Conservation (phyloP, 2,113 vertebrate species). For the Onychostoma macrolepis region DNA sequence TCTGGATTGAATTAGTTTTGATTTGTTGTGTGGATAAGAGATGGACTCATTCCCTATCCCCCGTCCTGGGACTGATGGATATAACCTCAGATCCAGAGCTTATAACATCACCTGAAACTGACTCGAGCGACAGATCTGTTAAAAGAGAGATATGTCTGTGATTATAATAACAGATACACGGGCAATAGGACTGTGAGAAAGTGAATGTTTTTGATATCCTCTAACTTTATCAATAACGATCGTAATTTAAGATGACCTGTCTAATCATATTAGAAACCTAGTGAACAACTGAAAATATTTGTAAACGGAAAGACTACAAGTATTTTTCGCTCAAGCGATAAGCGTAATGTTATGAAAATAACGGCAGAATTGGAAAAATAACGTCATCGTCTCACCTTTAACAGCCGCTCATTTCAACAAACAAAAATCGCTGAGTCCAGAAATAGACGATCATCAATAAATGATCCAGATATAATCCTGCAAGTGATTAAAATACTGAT, state of each 20-base stretch:
- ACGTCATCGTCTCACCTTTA: conserved; percentile 18
- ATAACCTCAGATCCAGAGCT: not conserved
- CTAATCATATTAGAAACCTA: not conserved
- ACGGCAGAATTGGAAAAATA: not conserved
- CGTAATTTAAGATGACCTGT: not conserved
- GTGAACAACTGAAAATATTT: not conserved
- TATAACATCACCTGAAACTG: not conserved
- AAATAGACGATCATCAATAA: not conserved
- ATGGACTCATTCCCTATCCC: conserved; percentile 81
- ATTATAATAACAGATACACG: not conserved
- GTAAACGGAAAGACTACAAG: not conserved
- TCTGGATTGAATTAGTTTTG: conserved; percentile 82
- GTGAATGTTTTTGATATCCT: not conserved
- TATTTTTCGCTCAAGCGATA: not conserved
- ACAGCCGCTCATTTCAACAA: not conserved
- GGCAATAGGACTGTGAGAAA: not conserved
- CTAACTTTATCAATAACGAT: not conserved
- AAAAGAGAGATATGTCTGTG: not conserved
- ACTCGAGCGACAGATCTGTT: not conserved
- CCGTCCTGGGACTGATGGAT: not conserved
- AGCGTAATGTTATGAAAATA: not conserved
- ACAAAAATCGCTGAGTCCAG: not conserved
- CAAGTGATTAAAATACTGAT: not conserved
- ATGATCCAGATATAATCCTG: not conserved
- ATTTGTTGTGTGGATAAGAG: conserved; percentile 83